phyloP scores from a whole-genome alignment of 2,113 vertebrate genomes.

The Malurus melanocephalus region DNA sequence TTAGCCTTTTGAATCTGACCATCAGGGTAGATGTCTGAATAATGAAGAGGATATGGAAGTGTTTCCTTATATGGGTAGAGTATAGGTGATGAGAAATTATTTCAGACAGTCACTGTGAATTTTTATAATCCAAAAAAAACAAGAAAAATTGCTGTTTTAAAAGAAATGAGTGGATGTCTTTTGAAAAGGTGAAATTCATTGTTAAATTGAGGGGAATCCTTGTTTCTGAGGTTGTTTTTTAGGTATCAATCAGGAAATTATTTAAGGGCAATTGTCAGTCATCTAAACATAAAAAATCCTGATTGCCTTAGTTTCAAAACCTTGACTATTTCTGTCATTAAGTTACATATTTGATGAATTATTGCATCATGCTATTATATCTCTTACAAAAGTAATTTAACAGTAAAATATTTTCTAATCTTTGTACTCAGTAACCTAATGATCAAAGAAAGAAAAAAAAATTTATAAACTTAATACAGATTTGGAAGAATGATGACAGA shows the following conservation, averaged over 20 bases:
- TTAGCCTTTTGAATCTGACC: background rate
- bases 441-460: constrained; percentile 18
- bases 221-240: background rate
- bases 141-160: background rate
- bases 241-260: rapidly evolving
- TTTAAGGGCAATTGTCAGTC: background rate
- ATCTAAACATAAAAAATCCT: background rate
- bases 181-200: background rate
- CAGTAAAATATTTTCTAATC: background rate
- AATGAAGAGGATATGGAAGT: background rate
- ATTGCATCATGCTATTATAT: background rate
- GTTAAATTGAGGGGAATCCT: background rate
- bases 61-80: background rate
- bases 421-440: background rate
- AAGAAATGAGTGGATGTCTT: background rate
- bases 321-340: background rate
- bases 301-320: background rate
- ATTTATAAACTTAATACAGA: constrained; percentile 6
- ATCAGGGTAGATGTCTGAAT: background rate
- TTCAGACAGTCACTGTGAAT: background rate
- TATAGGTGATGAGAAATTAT: background rate
- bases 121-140: background rate
- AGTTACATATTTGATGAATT: background rate
- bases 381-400: background rate
- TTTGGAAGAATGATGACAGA: constrained; percentile 30